Percentiles rank a stretch among this genome's conserved stretches.
phyloP scores from a whole-genome alignment of 2,113 vertebrate genomes.

The Sylvietta virens region DNA sequence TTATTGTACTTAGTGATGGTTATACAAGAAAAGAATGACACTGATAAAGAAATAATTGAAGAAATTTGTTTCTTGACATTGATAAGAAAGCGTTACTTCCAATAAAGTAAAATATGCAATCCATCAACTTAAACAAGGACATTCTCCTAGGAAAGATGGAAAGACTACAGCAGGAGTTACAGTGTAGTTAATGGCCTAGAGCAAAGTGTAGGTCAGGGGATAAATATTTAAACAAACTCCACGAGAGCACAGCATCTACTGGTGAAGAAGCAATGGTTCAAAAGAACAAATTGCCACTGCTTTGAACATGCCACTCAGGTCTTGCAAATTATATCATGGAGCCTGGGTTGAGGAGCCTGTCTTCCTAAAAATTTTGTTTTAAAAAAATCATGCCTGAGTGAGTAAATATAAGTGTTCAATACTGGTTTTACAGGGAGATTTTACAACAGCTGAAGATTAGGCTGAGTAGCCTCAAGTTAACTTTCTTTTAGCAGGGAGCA shows the following conservation, averaged over 20 bases:
- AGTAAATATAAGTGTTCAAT: background rate
- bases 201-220: background rate
- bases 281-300: background rate
- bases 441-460: background rate
- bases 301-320: background rate
- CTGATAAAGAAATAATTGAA: slow-evolving; percentile 68
- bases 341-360: background rate
- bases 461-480: background rate
- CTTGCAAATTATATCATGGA: background rate
- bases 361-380: background rate
- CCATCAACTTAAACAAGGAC: slow-evolving; percentile 42
- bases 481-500: background rate
- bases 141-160: slow-evolving; percentile 21
- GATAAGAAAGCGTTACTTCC: slow-evolving; percentile 58
- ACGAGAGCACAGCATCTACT: background rate
- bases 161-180: background rate
- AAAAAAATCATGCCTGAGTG: background rate
- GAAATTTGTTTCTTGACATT: slow-evolving; percentile 58
- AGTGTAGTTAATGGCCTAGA: background rate
- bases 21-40: slow-evolving; percentile 59
- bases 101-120: slow-evolving; percentile 60
- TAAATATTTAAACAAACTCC: slow-evolving; percentile 9
- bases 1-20: slow-evolving; percentile 44
- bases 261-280: background rate
- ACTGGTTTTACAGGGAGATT: background rate